Base-by-base conservation (phyloP, 1,140 invertebrate genomes). In the Neomicropteryx cornuta region DNA sequence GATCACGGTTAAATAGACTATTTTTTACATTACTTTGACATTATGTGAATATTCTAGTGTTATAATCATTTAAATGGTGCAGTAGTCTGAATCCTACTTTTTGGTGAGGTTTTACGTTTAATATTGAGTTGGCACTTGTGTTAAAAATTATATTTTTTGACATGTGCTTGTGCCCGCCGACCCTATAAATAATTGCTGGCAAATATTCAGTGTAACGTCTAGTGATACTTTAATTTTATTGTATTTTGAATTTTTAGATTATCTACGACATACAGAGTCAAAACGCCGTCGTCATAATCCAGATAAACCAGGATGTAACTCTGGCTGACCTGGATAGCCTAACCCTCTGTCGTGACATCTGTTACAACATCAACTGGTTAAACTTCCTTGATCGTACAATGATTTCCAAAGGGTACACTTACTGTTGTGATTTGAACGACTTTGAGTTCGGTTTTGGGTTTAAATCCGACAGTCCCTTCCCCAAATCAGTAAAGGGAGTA, bases 301-400 rank as follows among this genome's bases (percentile, higher is more conserved):
- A 62, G 39, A 47, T 62, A 1, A 63, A 63, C 33, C 43, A 58
- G 21, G 46, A 55, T 18, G 30, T 60, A 21, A 33, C 34, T n/a
- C 24, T 38, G 3, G 18, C 39, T 3, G 47, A 60, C 3, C 50
- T 47, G 3, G 17, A 27, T 5, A 34, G 28, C 1, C 42, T 57
- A 18, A 38, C 55, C 2, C 39, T 49, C 0, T 64, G 61, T 39
- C 33, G 36, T 24, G 59, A 64, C 21, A 49, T 60, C 6, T 62
- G 58, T 33, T 22, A 43, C 29, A 20, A 55, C 21, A 49, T 53
- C 6, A 29, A 45, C 20, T 63, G 46, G 46, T 34, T 49, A 18
- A 46, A 46, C 27, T 42, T 43, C 24, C 30, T 46, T 28, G 34
- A 46, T 11, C 56, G 56, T 49, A 41, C 47, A 19, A 41, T 52